Evolutionary conservation across 2,113 vertebrate species (phyloP), one percentile per base, ranked within the genome.

Genomic region (Muntiacus reevesi): DNA sequence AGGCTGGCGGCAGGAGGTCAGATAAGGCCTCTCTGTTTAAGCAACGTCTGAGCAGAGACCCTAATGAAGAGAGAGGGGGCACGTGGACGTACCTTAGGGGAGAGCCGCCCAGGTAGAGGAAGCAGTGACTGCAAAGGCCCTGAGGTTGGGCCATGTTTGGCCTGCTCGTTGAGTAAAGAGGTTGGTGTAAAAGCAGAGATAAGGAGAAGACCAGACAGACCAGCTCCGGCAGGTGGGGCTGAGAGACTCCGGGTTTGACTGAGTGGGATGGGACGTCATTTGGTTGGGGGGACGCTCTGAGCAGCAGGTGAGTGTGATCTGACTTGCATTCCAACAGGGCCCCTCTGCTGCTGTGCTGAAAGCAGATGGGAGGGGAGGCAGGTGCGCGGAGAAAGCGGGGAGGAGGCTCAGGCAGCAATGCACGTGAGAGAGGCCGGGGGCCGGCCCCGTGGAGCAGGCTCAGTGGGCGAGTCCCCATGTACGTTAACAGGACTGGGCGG

Each of bases 401-500:
- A 43, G 25, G n/a, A 16, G 45, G 52, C 2, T 45, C n/a, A 2
- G 5, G 47, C 40, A 11, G 28, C 27, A 14, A 1, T 28, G 55
- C 47, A 0, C 0, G 74, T 2, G 13, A 45, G 17, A n/a, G 28
- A 60, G 52, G 43, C n/a, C 0, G 0, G 28, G 23, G 23, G 7
- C 71, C 12, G 33, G 50, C 2, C 67, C 36, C 0, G 0, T 33
- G 62, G 27, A 30, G 54, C 54, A 54, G 23, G 50, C 2, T 59
- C 6, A 33, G 81, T 2, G 11, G 28, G 13, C 13, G 7, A 54
- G 25, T 45, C 50, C 3, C 0, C 8, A 33, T 8, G 43, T 0
- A 7, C 19, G 40, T 33, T 7, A 27, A 16, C 12, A 7, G 36
- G 50, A 43, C 43, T 2, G 17, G 62, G 30, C 13, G 43, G 5